These are phyloP conservation scores for Heliocidaris tuberculata DNA, from an alignment of 35 echinoderm and acorn worm genomes.

Conservation along the genomic window DNA sequence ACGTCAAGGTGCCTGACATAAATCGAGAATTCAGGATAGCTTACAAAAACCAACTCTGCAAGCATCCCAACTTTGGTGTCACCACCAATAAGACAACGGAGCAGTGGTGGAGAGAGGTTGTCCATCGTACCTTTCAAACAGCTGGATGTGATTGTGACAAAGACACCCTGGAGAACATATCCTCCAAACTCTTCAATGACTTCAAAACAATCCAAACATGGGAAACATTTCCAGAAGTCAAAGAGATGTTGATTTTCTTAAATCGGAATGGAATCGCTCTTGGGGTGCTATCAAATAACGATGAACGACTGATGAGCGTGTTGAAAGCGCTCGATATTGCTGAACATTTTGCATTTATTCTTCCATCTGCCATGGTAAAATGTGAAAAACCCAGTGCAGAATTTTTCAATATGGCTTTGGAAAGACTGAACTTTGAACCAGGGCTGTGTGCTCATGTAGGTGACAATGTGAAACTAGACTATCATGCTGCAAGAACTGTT, in stretches of 20 bases:
- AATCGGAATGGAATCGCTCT: slow-evolving; percentile 77
- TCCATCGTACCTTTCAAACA: slow-evolving; percentile 67
- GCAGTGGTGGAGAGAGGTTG: slow-evolving; percentile 79
- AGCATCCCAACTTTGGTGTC: slow-evolving; percentile 80
- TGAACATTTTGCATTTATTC: slow-evolving; percentile 79
- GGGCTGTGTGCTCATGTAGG: slow-evolving; percentile 71
- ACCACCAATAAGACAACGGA: slow-evolving; percentile 50
- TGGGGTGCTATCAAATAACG: slow-evolving; percentile 84
- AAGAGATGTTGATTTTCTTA: slow-evolving; percentile 69
- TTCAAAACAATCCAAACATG: slow-evolving; percentile 63
- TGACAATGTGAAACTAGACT: slow-evolving; percentile 79
- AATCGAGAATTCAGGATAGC: slow-evolving; percentile 54
- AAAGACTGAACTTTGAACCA: slow-evolving; percentile 56
- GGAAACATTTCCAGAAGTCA: slow-evolving; percentile 85
- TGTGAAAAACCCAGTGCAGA: slow-evolving; percentile 69
- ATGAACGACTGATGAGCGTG: slow-evolving; percentile 63
- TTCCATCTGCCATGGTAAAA: slow-evolving; percentile 64
- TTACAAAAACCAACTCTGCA: slow-evolving; percentile 60
- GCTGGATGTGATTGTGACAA: slow-evolving; percentile 41
- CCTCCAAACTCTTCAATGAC: slow-evolving; percentile 75
- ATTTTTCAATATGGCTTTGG: slow-evolving; percentile 75
- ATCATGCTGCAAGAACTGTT: slow-evolving; percentile 61
- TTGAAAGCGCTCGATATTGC: slow-evolving; percentile 67
- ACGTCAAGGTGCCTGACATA: slow-evolving; percentile 47
- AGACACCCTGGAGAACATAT: slow-evolving; percentile 53